Evolutionary conservation across 1,140 invertebrate species (phyloP).

Genomic region (Cecropterus lyciades): DNA sequence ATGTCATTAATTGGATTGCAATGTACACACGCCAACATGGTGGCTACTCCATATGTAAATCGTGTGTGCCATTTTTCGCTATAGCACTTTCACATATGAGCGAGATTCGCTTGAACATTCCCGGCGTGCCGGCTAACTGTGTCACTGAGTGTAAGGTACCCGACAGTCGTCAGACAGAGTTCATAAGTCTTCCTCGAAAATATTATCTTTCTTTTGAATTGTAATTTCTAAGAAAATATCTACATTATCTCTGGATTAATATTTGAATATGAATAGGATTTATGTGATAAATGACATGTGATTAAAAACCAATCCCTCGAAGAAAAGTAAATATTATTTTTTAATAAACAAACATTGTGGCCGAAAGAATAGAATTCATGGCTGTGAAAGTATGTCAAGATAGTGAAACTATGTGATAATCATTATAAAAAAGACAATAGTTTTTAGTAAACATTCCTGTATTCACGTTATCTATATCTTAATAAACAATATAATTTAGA

Average conservation of each 20-base stretch:
- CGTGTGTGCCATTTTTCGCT: conserved; percentile 26
- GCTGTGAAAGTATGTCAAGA: too few species aligned
- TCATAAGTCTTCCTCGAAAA: conserved; percentile 20
- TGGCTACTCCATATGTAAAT: conserved; percentile 25
- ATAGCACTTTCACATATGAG: conserved; percentile 22
- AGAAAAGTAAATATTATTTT: too few species aligned
- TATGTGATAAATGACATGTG: too few species aligned
- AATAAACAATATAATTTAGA: too few species aligned
- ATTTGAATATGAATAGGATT: too few species aligned
- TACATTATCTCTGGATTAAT: not conserved
- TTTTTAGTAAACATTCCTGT: too few species aligned
- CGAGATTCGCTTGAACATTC: conserved; percentile 26
- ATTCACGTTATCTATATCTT: too few species aligned
- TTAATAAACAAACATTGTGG: too few species aligned
- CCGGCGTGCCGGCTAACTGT: conserved; percentile 18
- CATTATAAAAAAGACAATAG: too few species aligned
- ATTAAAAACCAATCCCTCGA: too few species aligned
- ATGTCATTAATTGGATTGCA: conserved; percentile 38
- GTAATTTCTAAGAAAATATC: not conserved
- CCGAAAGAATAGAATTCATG: too few species aligned
- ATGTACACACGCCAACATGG: conserved; percentile 29
- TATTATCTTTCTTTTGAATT: conserved; percentile 17
- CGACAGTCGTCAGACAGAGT: conserved; percentile 12
- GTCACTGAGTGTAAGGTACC: conserved; percentile 31
- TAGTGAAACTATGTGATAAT: too few species aligned